Conservation (phyloP, 2,888 invertebrate genomes). For the Sympetrum striolatum region DNA sequence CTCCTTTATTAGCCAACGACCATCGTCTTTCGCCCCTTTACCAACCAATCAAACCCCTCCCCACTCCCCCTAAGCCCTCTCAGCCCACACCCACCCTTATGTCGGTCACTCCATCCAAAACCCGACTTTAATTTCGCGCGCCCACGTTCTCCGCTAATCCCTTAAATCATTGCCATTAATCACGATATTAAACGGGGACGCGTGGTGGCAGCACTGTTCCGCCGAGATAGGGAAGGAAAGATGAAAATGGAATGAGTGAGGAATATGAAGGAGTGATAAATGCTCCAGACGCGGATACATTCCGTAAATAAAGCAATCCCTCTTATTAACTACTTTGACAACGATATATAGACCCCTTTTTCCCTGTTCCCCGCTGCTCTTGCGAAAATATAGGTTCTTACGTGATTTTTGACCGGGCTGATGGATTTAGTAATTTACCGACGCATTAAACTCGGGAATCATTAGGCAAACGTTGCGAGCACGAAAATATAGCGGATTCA, state of each 20-base stretch:
- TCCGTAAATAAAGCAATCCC: conserved; percentile 37
- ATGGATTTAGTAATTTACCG: conserved; percentile 22
- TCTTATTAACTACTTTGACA: conserved; percentile 41
- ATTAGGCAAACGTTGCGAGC: background rate
- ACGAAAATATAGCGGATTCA: background rate
- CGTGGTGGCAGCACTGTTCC: conserved; percentile 34
- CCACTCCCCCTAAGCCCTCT: background rate
- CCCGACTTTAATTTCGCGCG: conserved; percentile 36
- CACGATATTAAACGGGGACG: conserved; percentile 38
- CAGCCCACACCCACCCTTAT: background rate
- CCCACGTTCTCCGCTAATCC: conserved; percentile 21
- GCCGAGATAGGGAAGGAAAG: conserved; percentile 20
- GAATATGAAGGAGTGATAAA: conserved; percentile 5
- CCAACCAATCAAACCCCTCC: background rate
- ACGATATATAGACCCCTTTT: conserved; percentile 9
- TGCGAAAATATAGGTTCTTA: background rate
- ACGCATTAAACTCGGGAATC: background rate
- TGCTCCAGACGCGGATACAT: conserved; percentile 3
- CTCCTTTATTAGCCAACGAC: background rate
- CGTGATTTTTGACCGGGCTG: conserved; percentile 6
- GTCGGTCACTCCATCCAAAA: conserved; percentile 42
- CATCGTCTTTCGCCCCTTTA: background rate
- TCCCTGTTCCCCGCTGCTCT: background rate
- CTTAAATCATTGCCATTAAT: conserved; percentile 37
- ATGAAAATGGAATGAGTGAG: conserved; percentile 18